Conservation (phyloP, 2,113 vertebrate genomes). For the Microtus montanus region DNA sequence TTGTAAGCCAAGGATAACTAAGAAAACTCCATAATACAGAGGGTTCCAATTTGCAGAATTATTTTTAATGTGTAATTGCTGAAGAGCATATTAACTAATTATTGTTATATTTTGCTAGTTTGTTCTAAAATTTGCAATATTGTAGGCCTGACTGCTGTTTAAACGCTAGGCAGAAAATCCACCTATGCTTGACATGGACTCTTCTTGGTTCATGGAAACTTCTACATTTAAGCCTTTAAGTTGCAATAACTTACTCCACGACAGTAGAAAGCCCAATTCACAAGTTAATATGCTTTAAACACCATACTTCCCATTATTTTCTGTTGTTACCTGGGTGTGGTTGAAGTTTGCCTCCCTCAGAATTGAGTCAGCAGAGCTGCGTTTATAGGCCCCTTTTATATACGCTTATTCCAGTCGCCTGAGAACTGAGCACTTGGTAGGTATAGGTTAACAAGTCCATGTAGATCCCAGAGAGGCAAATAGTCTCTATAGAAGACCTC, state of each 20-base stretch:
- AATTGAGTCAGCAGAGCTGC: not conserved
- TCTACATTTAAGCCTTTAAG: not conserved
- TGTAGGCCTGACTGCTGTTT: not conserved
- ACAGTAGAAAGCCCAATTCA: not conserved
- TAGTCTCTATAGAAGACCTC: not conserved
- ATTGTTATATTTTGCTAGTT: not conserved
- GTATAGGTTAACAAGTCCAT: not conserved
- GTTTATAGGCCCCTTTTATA: not conserved
- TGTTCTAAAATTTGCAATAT: not conserved
- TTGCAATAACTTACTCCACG: not conserved
- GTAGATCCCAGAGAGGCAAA: not conserved
- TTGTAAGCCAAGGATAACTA: not conserved
- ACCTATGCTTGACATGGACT: not conserved
- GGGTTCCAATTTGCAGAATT: not conserved
- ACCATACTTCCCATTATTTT: not conserved
- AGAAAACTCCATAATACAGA: slow-evolving; percentile 11
- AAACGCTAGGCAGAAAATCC: not conserved
- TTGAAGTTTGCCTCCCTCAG: not conserved
- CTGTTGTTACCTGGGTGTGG: not conserved
- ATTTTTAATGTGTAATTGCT: slow-evolving; percentile 11
- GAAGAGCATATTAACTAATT: not conserved
- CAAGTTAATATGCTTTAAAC: not conserved
- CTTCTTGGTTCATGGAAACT: not conserved
- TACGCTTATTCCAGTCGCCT: not conserved
- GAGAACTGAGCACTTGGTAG: not conserved